phyloP scores from a whole-genome alignment of 2,888 invertebrate genomes.

The Rapana venosa region DNA sequence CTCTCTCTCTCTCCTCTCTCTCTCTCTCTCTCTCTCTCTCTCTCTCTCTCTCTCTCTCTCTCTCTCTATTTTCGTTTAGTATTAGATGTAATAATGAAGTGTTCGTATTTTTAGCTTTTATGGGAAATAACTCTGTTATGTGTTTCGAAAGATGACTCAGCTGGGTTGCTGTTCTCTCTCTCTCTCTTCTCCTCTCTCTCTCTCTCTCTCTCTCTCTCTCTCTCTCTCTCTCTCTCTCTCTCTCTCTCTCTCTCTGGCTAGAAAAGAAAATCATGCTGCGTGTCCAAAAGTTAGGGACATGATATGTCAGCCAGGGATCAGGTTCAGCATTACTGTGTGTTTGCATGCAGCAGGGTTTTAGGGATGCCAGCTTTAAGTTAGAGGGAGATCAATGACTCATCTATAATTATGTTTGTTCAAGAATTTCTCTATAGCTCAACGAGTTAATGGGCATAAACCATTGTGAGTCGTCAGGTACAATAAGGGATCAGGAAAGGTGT shows the following conservation, averaged over 20 bases:
- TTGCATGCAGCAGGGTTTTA: too few relatives aligned
- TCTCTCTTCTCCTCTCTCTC: background rate
- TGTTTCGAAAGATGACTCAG: background rate
- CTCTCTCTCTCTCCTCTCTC: background rate
- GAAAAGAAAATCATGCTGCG: too few relatives aligned
- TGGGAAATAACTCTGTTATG: background rate
- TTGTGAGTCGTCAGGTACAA: too few relatives aligned
- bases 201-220: background rate
- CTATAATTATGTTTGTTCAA: too few relatives aligned
- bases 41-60: constrained; percentile 7
- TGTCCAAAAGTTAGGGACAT: too few relatives aligned
- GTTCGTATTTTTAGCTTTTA: background rate
- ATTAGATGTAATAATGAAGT: background rate
- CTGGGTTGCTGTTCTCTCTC: background rate
- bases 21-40: background rate
- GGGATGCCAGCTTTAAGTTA: too few relatives aligned
- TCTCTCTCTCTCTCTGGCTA: background rate
- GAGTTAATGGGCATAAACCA: too few relatives aligned
- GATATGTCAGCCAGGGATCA: too few relatives aligned
- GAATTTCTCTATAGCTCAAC: too few relatives aligned
- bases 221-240: background rate
- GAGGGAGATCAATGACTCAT: too few relatives aligned
- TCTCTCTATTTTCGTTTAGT: background rate
- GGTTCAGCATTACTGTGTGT: too few relatives aligned
- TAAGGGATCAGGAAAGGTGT: too few relatives aligned